Conservation (phyloP, 2,113 vertebrate species). For the Oreotrochilus melanogaster region DNA sequence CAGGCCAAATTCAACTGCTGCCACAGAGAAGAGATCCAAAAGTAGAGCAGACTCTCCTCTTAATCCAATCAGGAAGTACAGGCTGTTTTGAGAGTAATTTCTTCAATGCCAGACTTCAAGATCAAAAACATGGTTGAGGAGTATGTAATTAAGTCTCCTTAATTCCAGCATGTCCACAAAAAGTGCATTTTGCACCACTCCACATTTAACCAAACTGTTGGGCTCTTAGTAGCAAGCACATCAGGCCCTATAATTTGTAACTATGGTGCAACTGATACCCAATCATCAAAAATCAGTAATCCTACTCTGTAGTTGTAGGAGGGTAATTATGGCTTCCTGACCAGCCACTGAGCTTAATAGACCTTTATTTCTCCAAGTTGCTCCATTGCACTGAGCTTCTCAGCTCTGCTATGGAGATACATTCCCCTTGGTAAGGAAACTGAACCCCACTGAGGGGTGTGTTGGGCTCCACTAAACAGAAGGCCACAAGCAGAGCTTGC, state of each 20-base stretch:
- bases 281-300: neutral
- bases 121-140: neutral
- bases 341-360: neutral
- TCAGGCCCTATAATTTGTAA: neutral
- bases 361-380: neutral
- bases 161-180: neutral
- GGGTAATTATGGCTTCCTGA: neutral
- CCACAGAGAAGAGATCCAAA: neutral
- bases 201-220: neutral
- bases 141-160: neutral
- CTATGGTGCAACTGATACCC: neutral
- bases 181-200: neutral
- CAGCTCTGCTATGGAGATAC: neutral
- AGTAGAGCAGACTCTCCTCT: neutral
- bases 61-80: neutral
- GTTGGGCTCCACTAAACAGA: neutral
- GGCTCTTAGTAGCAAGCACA: neutral
- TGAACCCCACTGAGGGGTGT: fast-evolving
- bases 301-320: neutral
- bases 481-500: neutral
- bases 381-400: neutral
- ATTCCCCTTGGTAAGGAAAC: neutral
- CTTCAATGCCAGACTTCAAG: neutral
- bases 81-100: neutral
- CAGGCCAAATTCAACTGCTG: neutral